phyloP scores from a whole-genome alignment of 2,797 vertebrate genomes.

The Astyanax mexicanus region DNA sequence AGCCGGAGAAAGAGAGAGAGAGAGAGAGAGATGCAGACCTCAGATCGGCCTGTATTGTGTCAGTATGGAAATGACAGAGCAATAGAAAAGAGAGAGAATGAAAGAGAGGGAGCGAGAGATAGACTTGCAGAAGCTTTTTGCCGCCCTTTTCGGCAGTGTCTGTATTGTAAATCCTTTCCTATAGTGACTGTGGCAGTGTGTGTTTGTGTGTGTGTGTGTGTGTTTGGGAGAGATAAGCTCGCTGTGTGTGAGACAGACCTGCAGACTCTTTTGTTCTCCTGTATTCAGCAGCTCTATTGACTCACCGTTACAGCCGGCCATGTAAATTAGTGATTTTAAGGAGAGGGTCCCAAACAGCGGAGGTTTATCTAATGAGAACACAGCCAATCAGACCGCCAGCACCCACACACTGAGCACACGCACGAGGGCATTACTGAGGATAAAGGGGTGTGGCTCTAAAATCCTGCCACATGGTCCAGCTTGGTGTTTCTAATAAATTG shows the following conservation, averaged over 20 bases:
- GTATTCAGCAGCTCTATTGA: slow-evolving; percentile 65
- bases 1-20: slow-evolving; percentile 55
- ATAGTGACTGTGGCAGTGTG: slow-evolving; percentile 73
- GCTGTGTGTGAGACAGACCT: slow-evolving; percentile 70
- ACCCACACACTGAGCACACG: too few relatives aligned
- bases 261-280: slow-evolving; percentile 73
- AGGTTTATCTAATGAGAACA: slow-evolving; percentile 63
- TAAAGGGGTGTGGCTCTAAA: too few relatives aligned
- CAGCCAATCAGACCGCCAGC: slow-evolving; percentile 29
- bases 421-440: too few relatives aligned
- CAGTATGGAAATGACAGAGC: slow-evolving; percentile 62
- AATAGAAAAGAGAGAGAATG: slow-evolving; percentile 60
- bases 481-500: too few relatives aligned
- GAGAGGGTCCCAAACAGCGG: slow-evolving; percentile 26
- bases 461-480: too few relatives aligned
- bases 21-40: slow-evolving; percentile 57
- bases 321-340: slow-evolving; percentile 58
- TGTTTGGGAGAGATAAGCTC: slow-evolving; percentile 82
- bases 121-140: slow-evolving; percentile 67
- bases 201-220: slow-evolving; percentile 78
- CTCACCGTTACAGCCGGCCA: slow-evolving; percentile 64
- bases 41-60: slow-evolving; percentile 66
- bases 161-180: slow-evolving; percentile 82
- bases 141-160: slow-evolving; percentile 65
- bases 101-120: slow-evolving; percentile 59